Percentiles rank a stretch among this genome's conserved stretches.
These are phyloP conservation scores for Zenarchopterus dispar DNA, from an alignment of 2,797 vertebrate species.

Conservation along the genomic window DNA sequence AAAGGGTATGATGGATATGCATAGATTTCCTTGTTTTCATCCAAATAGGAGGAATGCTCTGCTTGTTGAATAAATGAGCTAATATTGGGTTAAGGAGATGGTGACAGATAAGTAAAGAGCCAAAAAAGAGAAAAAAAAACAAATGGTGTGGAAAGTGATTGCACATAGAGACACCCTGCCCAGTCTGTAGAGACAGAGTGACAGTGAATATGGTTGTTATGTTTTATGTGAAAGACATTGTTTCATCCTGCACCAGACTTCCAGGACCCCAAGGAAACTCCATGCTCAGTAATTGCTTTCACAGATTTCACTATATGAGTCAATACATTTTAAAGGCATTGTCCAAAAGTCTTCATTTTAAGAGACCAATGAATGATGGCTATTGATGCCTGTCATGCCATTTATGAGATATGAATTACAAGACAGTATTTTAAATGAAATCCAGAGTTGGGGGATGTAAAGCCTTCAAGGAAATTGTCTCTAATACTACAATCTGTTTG, in stretches of 20 bases:
- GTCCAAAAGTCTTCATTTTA: constrained; percentile 64
- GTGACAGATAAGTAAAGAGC: constrained; percentile 34
- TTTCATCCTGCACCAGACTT: constrained; percentile 74
- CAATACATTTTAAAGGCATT: constrained; percentile 66
- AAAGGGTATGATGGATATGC: constrained; percentile 36
- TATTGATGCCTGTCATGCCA: constrained; percentile 59
- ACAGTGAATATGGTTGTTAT: constrained; percentile 70
- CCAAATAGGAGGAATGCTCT: constrained; percentile 19
- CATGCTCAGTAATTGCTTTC: constrained; percentile 62
- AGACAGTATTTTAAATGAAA: constrained; percentile 53
- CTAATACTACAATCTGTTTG: neutral
- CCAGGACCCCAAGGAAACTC: constrained; percentile 57
- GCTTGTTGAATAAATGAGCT: constrained; percentile 42
- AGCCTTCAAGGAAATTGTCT: neutral
- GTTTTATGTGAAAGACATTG: constrained; percentile 69
- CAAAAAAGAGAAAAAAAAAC: constrained; percentile 17
- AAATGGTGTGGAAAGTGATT: constrained; percentile 42
- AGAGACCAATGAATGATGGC: constrained; percentile 60
- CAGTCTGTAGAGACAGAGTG: constrained; percentile 51
- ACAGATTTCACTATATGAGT: constrained; percentile 62
- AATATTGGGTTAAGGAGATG: constrained; percentile 33
- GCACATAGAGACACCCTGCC: constrained; percentile 43
- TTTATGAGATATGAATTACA: constrained; percentile 69
- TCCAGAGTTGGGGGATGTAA: constrained; percentile 39
- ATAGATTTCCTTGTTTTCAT: constrained; percentile 13